A percentile compares a stretch with the other conserved stretches of the same genome.
These are phyloP conservation scores for Gibbula magus DNA, from an alignment of 2,888 invertebrate species.

Conservation along the genomic window DNA sequence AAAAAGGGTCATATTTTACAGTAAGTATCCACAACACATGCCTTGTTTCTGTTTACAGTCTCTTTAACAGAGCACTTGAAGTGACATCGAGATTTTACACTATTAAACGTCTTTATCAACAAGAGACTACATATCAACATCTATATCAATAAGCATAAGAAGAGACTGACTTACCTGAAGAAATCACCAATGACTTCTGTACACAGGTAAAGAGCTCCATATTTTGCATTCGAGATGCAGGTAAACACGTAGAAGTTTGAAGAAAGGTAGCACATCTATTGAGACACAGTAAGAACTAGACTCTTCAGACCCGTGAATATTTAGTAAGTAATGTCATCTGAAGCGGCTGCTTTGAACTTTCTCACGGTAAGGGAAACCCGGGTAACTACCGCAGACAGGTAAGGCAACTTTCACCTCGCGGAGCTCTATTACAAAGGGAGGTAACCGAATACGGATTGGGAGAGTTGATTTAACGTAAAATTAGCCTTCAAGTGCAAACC, in stretches of 20 bases:
- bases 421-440: slow-evolving; percentile 1
- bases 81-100: too few relatives aligned
- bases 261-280: slow-evolving; percentile 3
- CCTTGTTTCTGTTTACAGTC: too few relatives aligned
- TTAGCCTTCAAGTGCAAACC: slow-evolving; percentile 14
- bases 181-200: neutral
- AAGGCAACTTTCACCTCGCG: neutral
- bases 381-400: neutral
- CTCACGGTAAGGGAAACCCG: slow-evolving; percentile 18
- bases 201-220: neutral
- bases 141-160: too few relatives aligned
- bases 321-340: slow-evolving; percentile 23
- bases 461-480: slow-evolving; percentile 9
- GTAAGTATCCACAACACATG: too few relatives aligned
- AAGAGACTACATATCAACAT: too few relatives aligned
- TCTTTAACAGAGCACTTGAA: too few relatives aligned
- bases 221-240: neutral
- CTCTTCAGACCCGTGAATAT: neutral
- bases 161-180: neutral
- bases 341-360: slow-evolving; percentile 21
- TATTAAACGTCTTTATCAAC: too few relatives aligned
- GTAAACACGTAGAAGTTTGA: neutral
- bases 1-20: too few relatives aligned
- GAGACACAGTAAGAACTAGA: neutral
- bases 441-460: neutral